Evolutionary conservation across 92 coral and sea anemone genomes (phyloP).

Genomic region (Diadumene lineata): DNA sequence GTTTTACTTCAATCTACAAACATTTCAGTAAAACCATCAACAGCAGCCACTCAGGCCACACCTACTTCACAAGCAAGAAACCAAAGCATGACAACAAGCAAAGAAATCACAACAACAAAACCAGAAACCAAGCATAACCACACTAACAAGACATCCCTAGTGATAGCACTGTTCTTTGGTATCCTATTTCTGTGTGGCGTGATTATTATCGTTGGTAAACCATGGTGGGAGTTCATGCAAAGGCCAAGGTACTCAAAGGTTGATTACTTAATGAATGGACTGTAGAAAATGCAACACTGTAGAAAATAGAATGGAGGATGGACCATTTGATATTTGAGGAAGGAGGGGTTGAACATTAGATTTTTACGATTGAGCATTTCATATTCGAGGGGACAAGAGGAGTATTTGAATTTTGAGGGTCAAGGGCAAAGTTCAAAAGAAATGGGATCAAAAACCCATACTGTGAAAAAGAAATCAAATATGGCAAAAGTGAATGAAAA

Average conservation of each 20-base stretch:
- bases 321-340: too few relatives aligned
- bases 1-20: too few relatives aligned
- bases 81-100: background rate
- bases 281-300: slow-evolving; percentile 14
- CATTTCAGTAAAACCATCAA: slow-evolving; percentile 8
- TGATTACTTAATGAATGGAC: slow-evolving; percentile 87
- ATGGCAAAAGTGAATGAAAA: too few relatives aligned
- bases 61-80: background rate
- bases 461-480: too few relatives aligned
- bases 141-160: slow-evolving; percentile 67
- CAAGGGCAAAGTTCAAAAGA: too few relatives aligned
- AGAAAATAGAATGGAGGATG: too few relatives aligned
- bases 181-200: slow-evolving; percentile 75
- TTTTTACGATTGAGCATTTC: too few relatives aligned
- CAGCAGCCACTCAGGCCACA: slow-evolving; percentile 9
- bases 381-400: too few relatives aligned
- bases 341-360: too few relatives aligned
- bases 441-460: too few relatives aligned
- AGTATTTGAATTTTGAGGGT: too few relatives aligned
- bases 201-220: slow-evolving; percentile 72
- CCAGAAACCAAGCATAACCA: slow-evolving; percentile 45
- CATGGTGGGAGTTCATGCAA: slow-evolving; percentile 82
- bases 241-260: slow-evolving; percentile 89
- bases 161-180: slow-evolving; percentile 85
- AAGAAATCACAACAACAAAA: slow-evolving; percentile 5